Conservation (phyloP, 2,797 vertebrate genomes). For the Falco columbarius region DNA sequence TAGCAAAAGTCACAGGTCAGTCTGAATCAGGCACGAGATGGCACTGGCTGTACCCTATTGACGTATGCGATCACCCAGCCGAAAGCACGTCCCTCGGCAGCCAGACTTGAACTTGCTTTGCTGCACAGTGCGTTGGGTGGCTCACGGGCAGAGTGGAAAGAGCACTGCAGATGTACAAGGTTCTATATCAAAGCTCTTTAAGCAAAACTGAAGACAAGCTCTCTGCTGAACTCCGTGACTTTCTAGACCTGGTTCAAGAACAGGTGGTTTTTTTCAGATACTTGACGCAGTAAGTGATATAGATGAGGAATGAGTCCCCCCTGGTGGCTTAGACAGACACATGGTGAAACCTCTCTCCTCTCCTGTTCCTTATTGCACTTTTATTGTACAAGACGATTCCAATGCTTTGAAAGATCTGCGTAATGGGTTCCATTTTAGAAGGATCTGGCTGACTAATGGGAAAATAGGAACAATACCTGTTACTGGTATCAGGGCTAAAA, state of each 20-base stretch:
- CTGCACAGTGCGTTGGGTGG: background rate
- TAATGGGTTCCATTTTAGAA: background rate
- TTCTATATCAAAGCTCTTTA: background rate
- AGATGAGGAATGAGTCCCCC: slow-evolving; percentile 57
- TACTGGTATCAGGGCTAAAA: background rate
- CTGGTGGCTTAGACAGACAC: slow-evolving; percentile 46
- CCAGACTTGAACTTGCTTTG: background rate
- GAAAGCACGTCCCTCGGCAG: accelerated
- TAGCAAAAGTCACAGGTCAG: background rate
- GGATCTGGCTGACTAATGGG: background rate
- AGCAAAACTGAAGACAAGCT: background rate
- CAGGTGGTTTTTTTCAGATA: background rate
- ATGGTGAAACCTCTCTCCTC: background rate
- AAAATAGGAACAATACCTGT: background rate
- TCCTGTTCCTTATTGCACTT: background rate
- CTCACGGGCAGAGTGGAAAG: background rate
- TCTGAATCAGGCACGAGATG: background rate
- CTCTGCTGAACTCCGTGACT: background rate
- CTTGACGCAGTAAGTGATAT: background rate
- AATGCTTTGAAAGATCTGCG: background rate
- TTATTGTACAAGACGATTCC: background rate
- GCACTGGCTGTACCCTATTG: background rate
- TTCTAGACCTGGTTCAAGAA: background rate
- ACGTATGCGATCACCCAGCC: accelerated
- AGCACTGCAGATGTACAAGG: background rate